Evolutionary conservation across 2,797 vertebrate genomes (phyloP), one percentile per base, ranked within the genome.

Genomic region (Pipistrellus kuhlii): DNA sequence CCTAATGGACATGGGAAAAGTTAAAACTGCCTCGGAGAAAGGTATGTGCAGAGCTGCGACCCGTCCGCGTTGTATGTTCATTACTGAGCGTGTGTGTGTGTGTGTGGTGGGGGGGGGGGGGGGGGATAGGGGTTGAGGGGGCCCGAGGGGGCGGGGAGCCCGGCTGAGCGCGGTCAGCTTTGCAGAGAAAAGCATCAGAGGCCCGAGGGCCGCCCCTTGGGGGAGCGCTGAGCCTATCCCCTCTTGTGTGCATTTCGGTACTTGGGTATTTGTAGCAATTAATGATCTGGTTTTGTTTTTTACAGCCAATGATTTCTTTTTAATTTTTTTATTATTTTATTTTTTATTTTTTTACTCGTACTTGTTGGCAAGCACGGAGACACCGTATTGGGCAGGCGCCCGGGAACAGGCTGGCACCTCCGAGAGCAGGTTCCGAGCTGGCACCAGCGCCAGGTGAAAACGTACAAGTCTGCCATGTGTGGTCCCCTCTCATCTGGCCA

Each of bases 1-100:
- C 99, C 99, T 99, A 99, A 99, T 99, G 99, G 99, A 99, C 99
- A 99, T 99, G 99, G 98, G 98, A 98, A 98, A 99, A 98, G 98
- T 98, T 98, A 98, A 98, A 98, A 98, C 97, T 98, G 97, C 98
- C 98, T 98, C 86, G 32, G 95, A 97, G 96, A 98, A 98, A 98
- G 98, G 98, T 98, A 98, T 98, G 98, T 97, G 97, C 97, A 96
- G 97, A 95, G 95, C 96, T 62, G 59, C 59, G 59, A 62, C 6
- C 12, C 27, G 27, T 30, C 59, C 27, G 59, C 59, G 13, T 62
- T 14, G 27, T 62, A 10, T 6, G 59, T 62, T 30, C 59, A 62
- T 62, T 62, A 62, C 27, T 62, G 59, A 30, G 15, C 17, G 38
- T 41, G 38, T 41, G 38, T 41, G 38, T 41, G 38, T 41, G 38